Conservation (phyloP, 2,888 invertebrate species). For the Caprella mutica region DNA sequence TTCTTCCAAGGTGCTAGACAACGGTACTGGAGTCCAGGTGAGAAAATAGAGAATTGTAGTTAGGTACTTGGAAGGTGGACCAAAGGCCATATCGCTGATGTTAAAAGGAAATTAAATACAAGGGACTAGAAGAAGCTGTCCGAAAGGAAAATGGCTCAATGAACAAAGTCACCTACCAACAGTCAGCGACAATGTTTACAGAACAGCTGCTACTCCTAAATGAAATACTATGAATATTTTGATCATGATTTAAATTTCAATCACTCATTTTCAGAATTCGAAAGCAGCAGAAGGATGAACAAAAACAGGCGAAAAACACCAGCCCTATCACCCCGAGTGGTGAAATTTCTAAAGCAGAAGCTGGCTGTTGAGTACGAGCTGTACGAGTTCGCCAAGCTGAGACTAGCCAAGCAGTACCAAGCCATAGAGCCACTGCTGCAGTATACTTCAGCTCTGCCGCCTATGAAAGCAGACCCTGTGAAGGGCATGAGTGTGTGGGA, state of each 20-base stretch:
- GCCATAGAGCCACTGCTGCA: background rate
- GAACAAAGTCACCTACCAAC: too few relatives aligned
- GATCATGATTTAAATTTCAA: background rate
- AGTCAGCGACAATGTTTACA: too few relatives aligned
- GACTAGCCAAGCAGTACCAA: conserved; percentile 61
- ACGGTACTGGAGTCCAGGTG: conserved; percentile 59
- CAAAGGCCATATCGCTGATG: too few relatives aligned
- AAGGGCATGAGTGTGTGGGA: conserved; percentile 11
- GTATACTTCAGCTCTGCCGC: conserved; percentile 5
- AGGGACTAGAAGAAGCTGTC: too few relatives aligned
- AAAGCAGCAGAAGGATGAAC: conserved; percentile 18
- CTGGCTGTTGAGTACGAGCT: conserved; percentile 81
- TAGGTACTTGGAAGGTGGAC: background rate
- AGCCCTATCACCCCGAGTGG: conserved; percentile 70
- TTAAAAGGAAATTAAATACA: too few relatives aligned
- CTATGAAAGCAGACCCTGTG: background rate
- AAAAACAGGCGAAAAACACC: conserved; percentile 65
- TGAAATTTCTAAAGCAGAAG: conserved; percentile 67
- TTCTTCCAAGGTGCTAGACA: conserved; percentile 68
- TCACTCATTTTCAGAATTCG: conserved; percentile 14
- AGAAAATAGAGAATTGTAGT: too few relatives aligned
- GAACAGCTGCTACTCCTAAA: background rate
- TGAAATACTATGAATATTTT: background rate
- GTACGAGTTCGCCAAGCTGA: conserved; percentile 76
- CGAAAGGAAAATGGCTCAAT: too few relatives aligned